Percentiles rank a stretch among this genome's conserved stretches.
Evolutionary conservation across 2,113 vertebrate genomes (phyloP).

Genomic region (Hypocryptadius cinnamomeus): DNA sequence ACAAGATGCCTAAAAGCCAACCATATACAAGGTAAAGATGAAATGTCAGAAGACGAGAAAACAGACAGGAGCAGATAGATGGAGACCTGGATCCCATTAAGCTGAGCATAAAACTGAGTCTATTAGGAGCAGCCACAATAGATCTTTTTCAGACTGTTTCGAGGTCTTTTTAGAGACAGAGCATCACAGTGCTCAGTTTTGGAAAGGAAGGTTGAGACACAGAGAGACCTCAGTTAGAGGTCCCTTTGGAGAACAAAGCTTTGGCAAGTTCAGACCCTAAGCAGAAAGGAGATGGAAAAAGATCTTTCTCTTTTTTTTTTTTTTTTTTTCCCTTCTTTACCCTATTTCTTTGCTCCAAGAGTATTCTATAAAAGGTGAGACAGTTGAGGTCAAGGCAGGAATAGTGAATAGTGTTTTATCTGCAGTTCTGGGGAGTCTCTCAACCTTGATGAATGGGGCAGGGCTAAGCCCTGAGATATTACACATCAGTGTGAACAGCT

Average conservation of each 20-base stretch:
- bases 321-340: neutral
- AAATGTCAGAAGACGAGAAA: neutral
- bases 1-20: neutral
- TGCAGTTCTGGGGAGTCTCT: neutral
- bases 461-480: neutral
- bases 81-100: neutral
- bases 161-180: neutral
- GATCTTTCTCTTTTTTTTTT: too few relatives aligned
- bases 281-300: neutral
- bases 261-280: neutral
- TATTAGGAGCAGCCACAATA: neutral
- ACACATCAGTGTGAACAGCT: neutral
- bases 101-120: neutral
- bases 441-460: neutral
- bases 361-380: neutral
- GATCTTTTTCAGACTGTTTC: neutral
- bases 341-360: neutral
- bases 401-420: neutral
- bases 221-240: neutral
- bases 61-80: neutral
- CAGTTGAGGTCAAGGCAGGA: neutral
- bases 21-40: neutral
- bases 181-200: neutral
- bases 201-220: neutral
- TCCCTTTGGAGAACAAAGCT: slow-evolving; percentile 28